Evolutionary conservation across 2,888 invertebrate genomes (phyloP).

Genomic region (Pocota personata): DNA sequence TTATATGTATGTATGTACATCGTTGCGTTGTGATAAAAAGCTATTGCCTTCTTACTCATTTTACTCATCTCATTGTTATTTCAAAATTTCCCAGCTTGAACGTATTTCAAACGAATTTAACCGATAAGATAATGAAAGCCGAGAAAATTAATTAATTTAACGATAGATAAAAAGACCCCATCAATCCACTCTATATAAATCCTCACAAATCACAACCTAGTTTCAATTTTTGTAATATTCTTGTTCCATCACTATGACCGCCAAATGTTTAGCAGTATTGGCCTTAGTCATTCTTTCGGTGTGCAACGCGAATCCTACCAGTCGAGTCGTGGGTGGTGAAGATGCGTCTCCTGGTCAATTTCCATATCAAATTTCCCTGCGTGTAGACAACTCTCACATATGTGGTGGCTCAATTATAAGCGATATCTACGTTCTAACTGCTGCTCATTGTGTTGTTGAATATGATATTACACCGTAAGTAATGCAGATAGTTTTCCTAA

Average conservation of each 20-base stretch:
- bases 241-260: conserved; percentile 5
- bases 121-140: conserved; percentile 1
- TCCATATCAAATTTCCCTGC: conserved; percentile 81
- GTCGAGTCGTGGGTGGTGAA: conserved; percentile 79
- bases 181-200: conserved; percentile 11
- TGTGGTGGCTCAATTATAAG: conserved; percentile 80
- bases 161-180: conserved; percentile 3
- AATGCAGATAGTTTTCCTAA: not conserved
- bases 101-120: not conserved
- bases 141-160: not conserved
- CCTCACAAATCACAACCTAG: not conserved
- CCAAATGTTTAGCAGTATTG: not conserved
- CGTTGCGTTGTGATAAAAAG: no score
- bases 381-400: conserved; percentile 70
- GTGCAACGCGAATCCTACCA: conserved; percentile 1
- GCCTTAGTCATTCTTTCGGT: not conserved
- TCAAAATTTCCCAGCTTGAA: not conserved
- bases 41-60: not conserved
- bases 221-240: not conserved
- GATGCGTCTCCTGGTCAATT: conserved; percentile 79
- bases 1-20: no score
- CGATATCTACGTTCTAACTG: conserved; percentile 77
- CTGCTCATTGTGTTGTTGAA: conserved; percentile 79
- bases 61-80: not conserved
- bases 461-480: conserved; percentile 54